These are phyloP conservation scores for Vidua macroura DNA, from an alignment of 2,113 vertebrate species.

Conservation along the genomic window DNA sequence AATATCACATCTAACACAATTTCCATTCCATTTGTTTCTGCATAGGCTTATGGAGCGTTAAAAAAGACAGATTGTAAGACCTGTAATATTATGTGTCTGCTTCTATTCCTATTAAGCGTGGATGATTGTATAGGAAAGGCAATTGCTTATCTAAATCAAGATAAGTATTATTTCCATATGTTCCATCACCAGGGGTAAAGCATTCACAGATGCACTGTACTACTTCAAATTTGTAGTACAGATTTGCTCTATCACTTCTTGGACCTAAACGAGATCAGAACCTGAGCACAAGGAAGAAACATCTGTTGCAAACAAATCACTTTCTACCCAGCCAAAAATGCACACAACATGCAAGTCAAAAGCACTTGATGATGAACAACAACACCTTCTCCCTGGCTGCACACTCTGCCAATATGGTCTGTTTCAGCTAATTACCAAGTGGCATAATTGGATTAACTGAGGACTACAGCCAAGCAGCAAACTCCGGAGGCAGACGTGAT, in stretches of 20 bases:
- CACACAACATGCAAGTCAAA: not conserved
- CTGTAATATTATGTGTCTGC: not conserved
- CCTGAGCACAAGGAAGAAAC: constrained; percentile 16
- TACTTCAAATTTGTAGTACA: constrained; percentile 47
- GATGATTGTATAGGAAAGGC: constrained; percentile 37
- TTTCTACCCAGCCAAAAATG: not conserved
- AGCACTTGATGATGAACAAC: not conserved
- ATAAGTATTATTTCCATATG: constrained; percentile 48
- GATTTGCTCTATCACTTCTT: constrained; percentile 26
- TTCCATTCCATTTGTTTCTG: constrained; percentile 18
- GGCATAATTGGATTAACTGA: not conserved
- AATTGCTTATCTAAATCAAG: constrained; percentile 58
- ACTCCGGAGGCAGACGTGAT: fast-evolving
- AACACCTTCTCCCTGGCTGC: not conserved
- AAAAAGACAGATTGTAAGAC: not conserved
- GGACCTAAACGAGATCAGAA: not conserved
- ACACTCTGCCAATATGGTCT: not conserved
- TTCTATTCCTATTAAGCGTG: not conserved
- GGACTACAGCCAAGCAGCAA: not conserved
- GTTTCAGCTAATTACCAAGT: not conserved
- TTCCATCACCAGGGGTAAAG: constrained; percentile 34
- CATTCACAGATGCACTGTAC: constrained; percentile 28
- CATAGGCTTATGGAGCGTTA: fast-evolving
- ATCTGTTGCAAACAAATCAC: constrained; percentile 34
- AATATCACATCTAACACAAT: not conserved